Percentiles rank a stretch among this genome's conserved stretches.
Evolutionary conservation across 2,797 vertebrate genomes (phyloP).

Genomic region (Labeo calbasu): DNA sequence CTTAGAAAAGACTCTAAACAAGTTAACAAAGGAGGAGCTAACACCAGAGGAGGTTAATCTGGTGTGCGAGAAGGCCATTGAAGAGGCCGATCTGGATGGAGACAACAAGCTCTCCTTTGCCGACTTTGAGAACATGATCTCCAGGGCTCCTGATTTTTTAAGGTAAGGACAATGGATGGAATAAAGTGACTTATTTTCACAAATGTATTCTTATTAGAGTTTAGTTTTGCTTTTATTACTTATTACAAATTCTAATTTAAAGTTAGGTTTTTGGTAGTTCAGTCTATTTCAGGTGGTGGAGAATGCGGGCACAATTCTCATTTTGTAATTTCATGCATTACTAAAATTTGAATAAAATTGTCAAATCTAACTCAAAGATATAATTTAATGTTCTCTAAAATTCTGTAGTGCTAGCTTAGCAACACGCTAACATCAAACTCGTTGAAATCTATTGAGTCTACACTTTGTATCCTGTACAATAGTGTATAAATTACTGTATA

Average conservation of each 20-base stretch:
- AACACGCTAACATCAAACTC: neutral
- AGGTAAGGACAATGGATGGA: slow-evolving; percentile 77
- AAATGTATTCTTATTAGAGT: neutral
- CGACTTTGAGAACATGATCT: slow-evolving; percentile 99
- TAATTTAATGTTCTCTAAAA: neutral
- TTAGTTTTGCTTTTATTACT: neutral
- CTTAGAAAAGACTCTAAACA: slow-evolving; percentile 92
- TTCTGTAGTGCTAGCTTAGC: neutral
- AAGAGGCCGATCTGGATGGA: slow-evolving; percentile 95
- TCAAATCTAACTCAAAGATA: neutral
- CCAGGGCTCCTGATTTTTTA: slow-evolving; percentile 96
- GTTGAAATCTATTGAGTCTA: neutral
- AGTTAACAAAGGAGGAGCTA: slow-evolving; percentile 92
- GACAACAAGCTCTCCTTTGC: slow-evolving; percentile 92
- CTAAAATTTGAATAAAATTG: neutral
- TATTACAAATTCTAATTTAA: neutral
- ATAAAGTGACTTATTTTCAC: neutral
- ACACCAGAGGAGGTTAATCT: slow-evolving; percentile 91
- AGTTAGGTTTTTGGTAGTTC: neutral
- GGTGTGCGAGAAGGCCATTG: slow-evolving; percentile 95
- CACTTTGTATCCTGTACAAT: neutral
- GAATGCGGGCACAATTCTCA: slow-evolving; percentile 17
- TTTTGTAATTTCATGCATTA: neutral
- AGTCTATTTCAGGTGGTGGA: neutral
- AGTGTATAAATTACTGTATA: neutral